Evolutionary conservation across 2,888 invertebrate species (phyloP), one percentile per base, ranked within the genome.

Genomic region (Drosophila picticornis): DNA sequence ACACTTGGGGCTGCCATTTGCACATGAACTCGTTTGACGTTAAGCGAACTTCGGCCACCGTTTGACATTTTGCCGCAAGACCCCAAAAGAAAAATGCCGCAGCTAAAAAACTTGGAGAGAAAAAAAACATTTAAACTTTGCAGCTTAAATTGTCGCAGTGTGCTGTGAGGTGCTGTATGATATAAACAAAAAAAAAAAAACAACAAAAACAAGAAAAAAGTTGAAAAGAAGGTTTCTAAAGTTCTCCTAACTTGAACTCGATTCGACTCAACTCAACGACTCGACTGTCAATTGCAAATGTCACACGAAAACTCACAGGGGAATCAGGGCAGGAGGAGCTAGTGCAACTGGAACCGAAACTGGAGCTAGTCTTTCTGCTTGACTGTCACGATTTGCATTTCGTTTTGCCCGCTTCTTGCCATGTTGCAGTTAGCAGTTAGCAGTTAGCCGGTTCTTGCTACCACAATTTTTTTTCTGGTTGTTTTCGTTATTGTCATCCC

Each of bases 261-360:
- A 84, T 83, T 65, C 82, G 76, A 67, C 72, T 73, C 78, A 67
- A 75, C 76, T 77, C 76, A 70, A 78, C 79, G 80, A 68, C 69
- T 68, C 80, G 79, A 80, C 90, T 90, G 90, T 88, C 88, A 90
- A 88, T 86, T 88, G 88, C 88, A 88, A 88, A 81, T 90, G 88
- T 84, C 89, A 85, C 89, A 81, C 63, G 69, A 77, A 73, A 73
- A 78, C 75, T 77, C 71, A 68, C 56, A 53, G 59, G 64, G 65
- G 40, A 25, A 34, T n/a, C 40, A 19, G 5, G 19, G 31, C 9
- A 6, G 7, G 40, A 36, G 40, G 25, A n/a, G 60, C 56, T 74
- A 55, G 40, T 58, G 60, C 68, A 68, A 22, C 65, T 60, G 55
- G 36, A 52, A 36, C 56, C n/a, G 29, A 52, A 57, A 58, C 57